Percentiles rank a stretch among this genome's conserved stretches.
phyloP scores from a whole-genome alignment of 2,113 vertebrate species.

The Sterrhoptilus dennistouni region DNA sequence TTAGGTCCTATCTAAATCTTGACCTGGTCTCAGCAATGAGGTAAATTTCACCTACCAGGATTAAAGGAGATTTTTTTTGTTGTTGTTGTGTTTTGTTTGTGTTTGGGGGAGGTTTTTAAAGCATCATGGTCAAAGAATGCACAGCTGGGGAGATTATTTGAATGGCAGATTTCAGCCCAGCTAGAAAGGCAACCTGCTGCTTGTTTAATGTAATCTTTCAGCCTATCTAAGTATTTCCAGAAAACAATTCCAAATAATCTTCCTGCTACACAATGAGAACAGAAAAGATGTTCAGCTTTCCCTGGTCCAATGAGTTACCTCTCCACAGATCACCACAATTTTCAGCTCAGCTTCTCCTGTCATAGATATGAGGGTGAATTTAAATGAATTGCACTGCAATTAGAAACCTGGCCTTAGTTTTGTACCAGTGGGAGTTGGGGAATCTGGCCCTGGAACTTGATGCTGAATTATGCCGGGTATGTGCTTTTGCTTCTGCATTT shows the following conservation, averaged over 20 bases:
- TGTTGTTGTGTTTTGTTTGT: not conserved
- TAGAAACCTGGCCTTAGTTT: not conserved
- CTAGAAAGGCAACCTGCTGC: conserved; percentile 9
- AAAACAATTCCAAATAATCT: not conserved
- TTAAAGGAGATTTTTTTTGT: not conserved
- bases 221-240: not conserved
- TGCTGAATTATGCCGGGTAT: not conserved
- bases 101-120: not conserved
- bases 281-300: not conserved
- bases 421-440: not conserved
- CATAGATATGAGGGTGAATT: not conserved
- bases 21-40: not conserved
- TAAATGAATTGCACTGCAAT: not conserved
- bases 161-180: conserved; percentile 33
- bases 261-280: not conserved
- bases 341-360: not conserved
- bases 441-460: not conserved
- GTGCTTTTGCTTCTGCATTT: not conserved
- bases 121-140: conserved; percentile 24
- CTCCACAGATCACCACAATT: not conserved
- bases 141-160: conserved; percentile 45
- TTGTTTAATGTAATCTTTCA: conserved; percentile 16
- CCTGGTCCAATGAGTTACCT: not conserved
- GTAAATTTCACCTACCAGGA: conserved; percentile 13
- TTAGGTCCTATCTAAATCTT: not conserved